Conservation (phyloP, 1,140 invertebrate species). For the Latrodectus geometricus region DNA sequence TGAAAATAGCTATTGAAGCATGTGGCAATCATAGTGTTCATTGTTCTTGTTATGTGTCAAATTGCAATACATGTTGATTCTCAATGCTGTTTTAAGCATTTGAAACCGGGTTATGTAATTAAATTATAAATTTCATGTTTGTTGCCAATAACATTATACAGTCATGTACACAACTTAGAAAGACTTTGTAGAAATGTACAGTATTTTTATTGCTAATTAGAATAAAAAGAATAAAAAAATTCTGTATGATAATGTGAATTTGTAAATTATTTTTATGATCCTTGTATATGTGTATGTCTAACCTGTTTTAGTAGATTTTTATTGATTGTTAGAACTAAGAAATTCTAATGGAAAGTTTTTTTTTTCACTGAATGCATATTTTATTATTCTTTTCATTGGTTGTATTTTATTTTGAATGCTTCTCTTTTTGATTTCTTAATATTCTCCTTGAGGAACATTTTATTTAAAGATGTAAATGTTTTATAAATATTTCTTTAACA, state of each 20-base stretch:
- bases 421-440: not conserved
- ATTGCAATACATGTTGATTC: conserved; percentile 17
- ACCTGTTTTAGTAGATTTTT: conserved; percentile 40
- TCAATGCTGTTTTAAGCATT: conserved; percentile 60
- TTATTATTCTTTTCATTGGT: too few relatives aligned
- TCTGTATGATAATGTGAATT: conserved; percentile 58
- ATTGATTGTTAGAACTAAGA: conserved; percentile 32
- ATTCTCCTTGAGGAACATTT: not conserved
- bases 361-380: not conserved
- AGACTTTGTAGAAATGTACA: conserved; percentile 54
- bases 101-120: conserved; percentile 21
- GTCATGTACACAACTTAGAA: conserved; percentile 47
- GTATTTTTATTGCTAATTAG: conserved; percentile 52
- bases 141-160: conserved; percentile 24
- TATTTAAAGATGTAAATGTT: too few relatives aligned
- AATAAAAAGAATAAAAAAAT: not conserved
- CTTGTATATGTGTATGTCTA: conserved; percentile 18
- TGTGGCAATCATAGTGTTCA: conserved; percentile 23
- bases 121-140: conserved; percentile 10
- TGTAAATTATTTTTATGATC: conserved; percentile 61
- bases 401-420: not conserved
- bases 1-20: conserved; percentile 73
- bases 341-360: not conserved
- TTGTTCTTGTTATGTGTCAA: conserved; percentile 48
- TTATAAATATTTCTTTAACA: too few relatives aligned